Evolutionary conservation across 2,113 vertebrate genomes (phyloP).

Genomic region (Oxyruncus cristatus): DNA sequence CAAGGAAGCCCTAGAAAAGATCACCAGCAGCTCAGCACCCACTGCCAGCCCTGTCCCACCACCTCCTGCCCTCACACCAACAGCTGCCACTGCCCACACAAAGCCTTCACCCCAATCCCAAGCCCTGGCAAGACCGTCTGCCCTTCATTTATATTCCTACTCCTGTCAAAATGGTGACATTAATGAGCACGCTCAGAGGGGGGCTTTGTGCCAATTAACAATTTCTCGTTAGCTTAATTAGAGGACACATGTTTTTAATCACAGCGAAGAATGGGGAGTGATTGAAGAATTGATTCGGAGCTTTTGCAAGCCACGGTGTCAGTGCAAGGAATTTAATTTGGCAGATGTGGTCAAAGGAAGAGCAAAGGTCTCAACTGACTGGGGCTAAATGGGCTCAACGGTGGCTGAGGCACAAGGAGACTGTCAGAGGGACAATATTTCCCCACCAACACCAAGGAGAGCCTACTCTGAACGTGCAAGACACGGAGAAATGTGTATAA

Average conservation of each 20-base stretch:
- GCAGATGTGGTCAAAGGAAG: conserved; percentile 60
- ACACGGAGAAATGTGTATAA: not conserved
- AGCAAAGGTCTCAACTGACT: not conserved
- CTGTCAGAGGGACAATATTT: not conserved
- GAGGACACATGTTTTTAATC: conserved; percentile 87
- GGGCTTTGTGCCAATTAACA: conserved; percentile 77
- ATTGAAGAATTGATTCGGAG: conserved; percentile 76
- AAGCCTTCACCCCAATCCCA: not conserved
- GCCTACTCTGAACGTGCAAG: not conserved
- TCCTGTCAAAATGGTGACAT: conserved; percentile 77
- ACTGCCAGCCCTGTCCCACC: not conserved
- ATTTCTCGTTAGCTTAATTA: conserved; percentile 86
- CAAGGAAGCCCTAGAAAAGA: not conserved
- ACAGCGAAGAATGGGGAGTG: conserved; percentile 74
- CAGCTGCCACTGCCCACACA: not conserved
- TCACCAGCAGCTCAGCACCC: not conserved
- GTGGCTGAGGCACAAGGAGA: not conserved
- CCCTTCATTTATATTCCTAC: conserved; percentile 71
- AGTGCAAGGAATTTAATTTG: conserved; percentile 66
- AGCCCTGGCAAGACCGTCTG: conserved; percentile 7
- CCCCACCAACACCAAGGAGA: not conserved
- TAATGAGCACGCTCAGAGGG: conserved; percentile 74
- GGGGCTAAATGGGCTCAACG: conserved; percentile 1
- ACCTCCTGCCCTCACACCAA: not conserved
- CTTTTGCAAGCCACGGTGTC: conserved; percentile 60